Base-by-base conservation (phyloP, 2,113 vertebrate species). In the Psittacula cyanocephala region DNA sequence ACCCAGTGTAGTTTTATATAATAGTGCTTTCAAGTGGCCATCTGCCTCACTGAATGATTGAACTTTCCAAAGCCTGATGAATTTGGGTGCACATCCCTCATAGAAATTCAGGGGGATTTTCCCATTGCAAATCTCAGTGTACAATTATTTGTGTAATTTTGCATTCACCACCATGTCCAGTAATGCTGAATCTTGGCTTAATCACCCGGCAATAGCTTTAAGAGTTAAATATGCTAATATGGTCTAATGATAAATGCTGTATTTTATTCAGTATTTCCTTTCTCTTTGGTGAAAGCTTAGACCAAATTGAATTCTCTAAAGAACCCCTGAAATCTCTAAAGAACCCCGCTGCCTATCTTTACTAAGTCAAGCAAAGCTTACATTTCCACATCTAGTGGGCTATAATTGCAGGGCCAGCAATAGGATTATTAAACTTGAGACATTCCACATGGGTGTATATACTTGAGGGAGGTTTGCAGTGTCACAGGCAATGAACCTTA, bases 221-320 rank as follows among this genome's bases (percentile, higher is more conserved):
- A 88, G 69, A 94, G 71, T 74, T 91, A n/a, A 96, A 57, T 55
- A 93, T 87, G 90, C 78, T 91, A 75, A 96, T 95, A 65, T 80
- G 75, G 57, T 62, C 87, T 91, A 91, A 81, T 81, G 81, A 78
- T 81, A 91, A 97, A 91, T 55, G 68, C 62, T 81, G 64, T 83
- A 18, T 92, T 89, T 94, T 91, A 75, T 76, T 96, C 81, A 60
- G 0, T 49, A 52, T 95, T 76, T 83, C 71, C 78, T 59, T 91
- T 95, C 86, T 86, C 2, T 0, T 1, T 62, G 65, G 50, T 68
- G 83, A 85, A 84, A 91, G 57, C 86, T 78, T 39, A 93, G 65
- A 79, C 47, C 62, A 90, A 78, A 84, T 10, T 71, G 55, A 85
- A 96, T 74, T 64, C 78, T 81, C 55, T 53, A 55, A 94, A 77